Conservation (phyloP, 2,113 vertebrate genomes). For the Bubalus kerabau region DNA sequence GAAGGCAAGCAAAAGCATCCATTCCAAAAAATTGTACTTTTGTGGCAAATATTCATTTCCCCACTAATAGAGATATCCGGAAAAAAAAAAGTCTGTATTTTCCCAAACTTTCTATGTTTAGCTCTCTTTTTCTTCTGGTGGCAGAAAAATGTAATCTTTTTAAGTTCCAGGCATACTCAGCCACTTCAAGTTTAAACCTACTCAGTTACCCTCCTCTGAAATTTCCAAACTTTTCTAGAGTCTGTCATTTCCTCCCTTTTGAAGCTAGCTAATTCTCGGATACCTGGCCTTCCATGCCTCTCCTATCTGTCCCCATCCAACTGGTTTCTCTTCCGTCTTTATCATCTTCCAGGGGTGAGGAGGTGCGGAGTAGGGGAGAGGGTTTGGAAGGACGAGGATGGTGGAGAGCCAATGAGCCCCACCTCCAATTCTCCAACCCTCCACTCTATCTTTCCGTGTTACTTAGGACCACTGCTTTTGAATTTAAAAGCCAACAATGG, state of each 20-base stretch:
- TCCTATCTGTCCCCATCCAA: neutral
- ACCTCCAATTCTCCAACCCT: neutral
- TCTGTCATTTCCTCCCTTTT: neutral
- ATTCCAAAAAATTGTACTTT: neutral
- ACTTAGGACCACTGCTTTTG: neutral
- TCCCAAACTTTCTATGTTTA: neutral
- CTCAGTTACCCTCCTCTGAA: neutral
- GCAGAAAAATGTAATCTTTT: neutral
- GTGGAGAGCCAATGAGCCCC: neutral
- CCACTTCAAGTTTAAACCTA: neutral
- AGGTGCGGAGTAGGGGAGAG: neutral
- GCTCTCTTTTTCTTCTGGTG: neutral
- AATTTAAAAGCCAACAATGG: neutral
- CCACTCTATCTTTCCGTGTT: neutral
- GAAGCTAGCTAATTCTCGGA: neutral
- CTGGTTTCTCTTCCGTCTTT: neutral
- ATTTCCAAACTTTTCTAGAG: neutral
- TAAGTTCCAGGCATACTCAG: neutral
- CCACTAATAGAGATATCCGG: neutral
- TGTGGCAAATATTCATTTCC: neutral
- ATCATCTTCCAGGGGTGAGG: neutral
- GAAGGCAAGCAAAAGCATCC: neutral
- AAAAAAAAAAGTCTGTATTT: neutral
- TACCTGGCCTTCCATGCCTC: rapidly evolving
- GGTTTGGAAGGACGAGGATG: neutral